These are phyloP conservation scores for Cathartes aura DNA, from an alignment of 2,113 vertebrate genomes.

Conservation along the genomic window DNA sequence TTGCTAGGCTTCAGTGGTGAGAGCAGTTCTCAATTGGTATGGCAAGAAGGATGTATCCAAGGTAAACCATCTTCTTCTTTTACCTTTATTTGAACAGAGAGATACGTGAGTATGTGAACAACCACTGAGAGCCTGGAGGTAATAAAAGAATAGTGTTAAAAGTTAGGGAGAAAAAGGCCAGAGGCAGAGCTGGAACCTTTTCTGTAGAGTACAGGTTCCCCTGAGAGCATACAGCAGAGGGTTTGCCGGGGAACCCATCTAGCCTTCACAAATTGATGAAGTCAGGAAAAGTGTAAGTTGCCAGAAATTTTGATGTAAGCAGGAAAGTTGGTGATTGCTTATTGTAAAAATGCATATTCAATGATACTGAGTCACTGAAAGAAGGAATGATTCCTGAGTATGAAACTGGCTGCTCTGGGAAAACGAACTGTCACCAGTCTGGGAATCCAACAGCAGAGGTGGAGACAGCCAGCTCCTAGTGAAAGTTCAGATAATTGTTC, in stretches of 20 bases:
- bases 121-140: not conserved
- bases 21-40: not conserved
- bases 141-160: not conserved
- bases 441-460: not conserved
- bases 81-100: not conserved
- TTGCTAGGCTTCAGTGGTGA: not conserved
- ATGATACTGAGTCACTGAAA: not conserved
- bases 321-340: not conserved
- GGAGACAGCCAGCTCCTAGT: not conserved
- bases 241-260: not conserved
- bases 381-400: not conserved
- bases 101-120: not conserved
- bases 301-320: not conserved
- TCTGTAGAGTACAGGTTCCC: not conserved
- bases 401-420: not conserved
- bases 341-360: not conserved
- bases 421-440: not conserved
- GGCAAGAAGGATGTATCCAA: not conserved
- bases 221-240: not conserved
- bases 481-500: not conserved
- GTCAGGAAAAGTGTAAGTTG: not conserved
- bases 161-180: not conserved
- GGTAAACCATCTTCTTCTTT: not conserved
- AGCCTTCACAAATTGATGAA: not conserved
- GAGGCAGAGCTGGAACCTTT: not conserved